Conservation (phyloP, 2,797 vertebrate genomes). For the Crocidura indochinensis region DNA sequence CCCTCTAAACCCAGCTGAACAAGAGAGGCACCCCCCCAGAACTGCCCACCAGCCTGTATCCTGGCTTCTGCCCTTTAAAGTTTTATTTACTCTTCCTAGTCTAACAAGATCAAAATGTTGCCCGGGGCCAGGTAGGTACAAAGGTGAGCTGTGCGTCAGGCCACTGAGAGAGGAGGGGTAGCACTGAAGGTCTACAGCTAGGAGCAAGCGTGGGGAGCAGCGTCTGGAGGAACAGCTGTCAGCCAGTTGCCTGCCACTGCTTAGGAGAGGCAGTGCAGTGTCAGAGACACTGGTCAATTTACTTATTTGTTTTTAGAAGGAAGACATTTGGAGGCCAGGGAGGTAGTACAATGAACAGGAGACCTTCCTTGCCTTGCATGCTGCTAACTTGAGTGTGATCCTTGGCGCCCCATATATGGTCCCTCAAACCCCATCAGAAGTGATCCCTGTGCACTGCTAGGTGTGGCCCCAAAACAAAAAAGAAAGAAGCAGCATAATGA, state of each 20-base stretch:
- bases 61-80: background rate
- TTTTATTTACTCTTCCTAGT: background rate
- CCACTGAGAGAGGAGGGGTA: background rate
- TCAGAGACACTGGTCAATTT: too few species aligned
- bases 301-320: too few species aligned
- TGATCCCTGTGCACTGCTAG: too few species aligned
- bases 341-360: too few species aligned
- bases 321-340: too few species aligned
- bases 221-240: background rate
- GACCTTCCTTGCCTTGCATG: too few species aligned
- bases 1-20: background rate
- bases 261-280: constrained; percentile 3
- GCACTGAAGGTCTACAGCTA: background rate
- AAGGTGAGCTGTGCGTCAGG: background rate
- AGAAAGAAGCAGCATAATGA: constrained; percentile 37
- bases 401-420: too few species aligned
- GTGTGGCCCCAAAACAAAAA: too few species aligned
- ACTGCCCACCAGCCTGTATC: background rate
- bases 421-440: too few species aligned
- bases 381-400: too few species aligned
- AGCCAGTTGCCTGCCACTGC: constrained; percentile 29
- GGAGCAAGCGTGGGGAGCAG: background rate
- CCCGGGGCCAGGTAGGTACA: background rate
- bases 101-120: background rate
- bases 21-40: background rate